These are phyloP conservation scores for Congeria kusceri DNA, from an alignment of 2,888 invertebrate genomes.

Conservation along the genomic window DNA sequence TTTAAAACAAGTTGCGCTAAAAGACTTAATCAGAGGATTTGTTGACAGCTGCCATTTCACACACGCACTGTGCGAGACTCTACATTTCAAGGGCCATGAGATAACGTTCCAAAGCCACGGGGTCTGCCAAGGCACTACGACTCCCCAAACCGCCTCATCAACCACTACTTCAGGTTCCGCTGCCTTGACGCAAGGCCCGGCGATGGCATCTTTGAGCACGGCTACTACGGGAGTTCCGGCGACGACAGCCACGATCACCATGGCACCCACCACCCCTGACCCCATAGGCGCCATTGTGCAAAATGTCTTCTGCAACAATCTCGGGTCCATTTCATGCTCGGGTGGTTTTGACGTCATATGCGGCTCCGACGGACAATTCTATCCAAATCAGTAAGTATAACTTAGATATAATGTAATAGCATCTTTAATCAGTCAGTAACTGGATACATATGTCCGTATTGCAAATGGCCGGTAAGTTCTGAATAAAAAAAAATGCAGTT, in stretches of 20 bases:
- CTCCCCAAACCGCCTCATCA: constrained; percentile 19
- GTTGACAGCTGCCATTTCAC: constrained; percentile 61
- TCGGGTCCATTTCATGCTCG: constrained; percentile 31
- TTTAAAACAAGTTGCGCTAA: too few relatives aligned
- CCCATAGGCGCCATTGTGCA: constrained; percentile 36
- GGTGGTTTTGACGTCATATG: constrained; percentile 38
- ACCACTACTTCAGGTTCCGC: too few relatives aligned
- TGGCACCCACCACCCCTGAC: constrained; percentile 16
- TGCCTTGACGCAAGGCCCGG: too few relatives aligned
- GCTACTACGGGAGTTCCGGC: background rate
- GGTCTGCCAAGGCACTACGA: constrained; percentile 27
- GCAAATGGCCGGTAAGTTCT: too few relatives aligned
- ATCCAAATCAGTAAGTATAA: constrained; percentile 53
- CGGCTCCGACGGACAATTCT: constrained; percentile 53
- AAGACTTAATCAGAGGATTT: too few relatives aligned
- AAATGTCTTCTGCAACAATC: constrained; percentile 52
- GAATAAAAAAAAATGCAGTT: too few relatives aligned
- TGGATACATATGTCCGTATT: too few relatives aligned
- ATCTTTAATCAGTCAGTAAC: too few relatives aligned
- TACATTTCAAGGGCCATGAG: constrained; percentile 11
- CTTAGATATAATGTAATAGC: too few relatives aligned
- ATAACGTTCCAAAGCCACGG: constrained; percentile 44
- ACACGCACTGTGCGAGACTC: constrained; percentile 61
- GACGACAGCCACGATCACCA: background rate
- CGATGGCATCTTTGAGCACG: background rate